phyloP scores from a whole-genome alignment of 2,797 vertebrate genomes.

The Syngnathus rostellatus region DNA sequence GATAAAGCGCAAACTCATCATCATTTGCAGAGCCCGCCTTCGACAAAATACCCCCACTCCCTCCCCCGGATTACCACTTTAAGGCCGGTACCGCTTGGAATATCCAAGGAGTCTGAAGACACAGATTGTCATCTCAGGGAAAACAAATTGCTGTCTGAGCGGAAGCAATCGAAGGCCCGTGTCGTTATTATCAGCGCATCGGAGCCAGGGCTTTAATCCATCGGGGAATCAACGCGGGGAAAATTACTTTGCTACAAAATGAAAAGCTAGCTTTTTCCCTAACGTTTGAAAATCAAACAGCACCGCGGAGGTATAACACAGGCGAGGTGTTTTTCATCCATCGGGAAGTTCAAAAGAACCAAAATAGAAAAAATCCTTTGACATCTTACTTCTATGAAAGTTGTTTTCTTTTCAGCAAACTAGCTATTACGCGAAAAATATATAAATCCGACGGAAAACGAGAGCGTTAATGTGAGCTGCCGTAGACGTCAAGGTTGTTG shows the following conservation, averaged over 20 bases:
- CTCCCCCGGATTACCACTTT: constrained; percentile 60
- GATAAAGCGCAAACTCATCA: constrained; percentile 61
- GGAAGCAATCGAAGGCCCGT: constrained; percentile 12
- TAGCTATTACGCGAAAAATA: neutral
- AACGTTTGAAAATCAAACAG: neutral
- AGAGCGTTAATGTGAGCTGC: neutral
- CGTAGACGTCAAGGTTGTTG: neutral
- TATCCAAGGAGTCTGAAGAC: constrained; percentile 36
- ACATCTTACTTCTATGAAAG: neutral
- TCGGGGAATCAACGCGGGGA: neutral
- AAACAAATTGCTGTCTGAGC: constrained; percentile 27
- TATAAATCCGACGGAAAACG: neutral
- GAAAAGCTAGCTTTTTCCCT: neutral
- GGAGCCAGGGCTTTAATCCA: neutral
- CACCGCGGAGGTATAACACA: neutral
- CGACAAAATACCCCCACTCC: constrained; percentile 45
- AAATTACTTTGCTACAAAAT: neutral
- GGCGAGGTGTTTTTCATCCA: neutral
- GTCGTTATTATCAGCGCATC: constrained; percentile 1
- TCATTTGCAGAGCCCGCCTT: constrained; percentile 61
- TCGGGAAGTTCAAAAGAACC: neutral
- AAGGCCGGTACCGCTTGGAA: constrained; percentile 63
- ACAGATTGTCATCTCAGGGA: constrained; percentile 26
- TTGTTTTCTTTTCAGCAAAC: neutral
- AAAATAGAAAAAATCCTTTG: neutral